Evolutionary conservation across 1,140 invertebrate genomes (phyloP).

Genomic region (Calliopsis andreniformis): DNA sequence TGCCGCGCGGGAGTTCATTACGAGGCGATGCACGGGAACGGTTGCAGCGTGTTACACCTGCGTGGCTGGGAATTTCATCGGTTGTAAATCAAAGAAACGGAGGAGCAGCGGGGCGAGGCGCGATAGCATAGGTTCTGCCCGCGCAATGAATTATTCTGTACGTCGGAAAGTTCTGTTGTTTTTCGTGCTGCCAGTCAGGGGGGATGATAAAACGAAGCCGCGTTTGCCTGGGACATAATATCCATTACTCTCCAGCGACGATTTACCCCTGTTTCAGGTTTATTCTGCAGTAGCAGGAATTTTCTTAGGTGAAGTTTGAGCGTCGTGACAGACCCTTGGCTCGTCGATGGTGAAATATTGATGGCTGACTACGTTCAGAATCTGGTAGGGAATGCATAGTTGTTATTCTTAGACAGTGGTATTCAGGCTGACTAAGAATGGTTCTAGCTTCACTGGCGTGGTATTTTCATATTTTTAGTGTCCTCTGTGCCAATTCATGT

Average conservation of each 20-base stretch:
- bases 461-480: no score
- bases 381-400: no score
- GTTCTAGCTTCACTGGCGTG: no score
- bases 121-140: constrained; percentile 24
- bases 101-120: background rate
- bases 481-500: no score
- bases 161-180: constrained; percentile 31
- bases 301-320: no score
- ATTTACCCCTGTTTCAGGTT: background rate
- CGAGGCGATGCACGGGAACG: background rate
- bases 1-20: constrained; percentile 17
- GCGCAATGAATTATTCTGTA: constrained; percentile 30
- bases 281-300: no score
- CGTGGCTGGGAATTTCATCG: constrained; percentile 28
- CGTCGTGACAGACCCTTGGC: no score
- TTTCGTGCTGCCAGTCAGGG: constrained; percentile 17
- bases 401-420: no score
- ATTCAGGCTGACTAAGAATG: no score
- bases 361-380: no score
- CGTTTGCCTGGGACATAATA: background rate
- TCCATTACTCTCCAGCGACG: constrained; percentile 12
- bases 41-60: background rate
- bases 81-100: constrained; percentile 41
- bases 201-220: constrained; percentile 34
- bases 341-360: no score